phyloP scores from a whole-genome alignment of 2,888 invertebrate species.

The Cephonodes hylas region DNA sequence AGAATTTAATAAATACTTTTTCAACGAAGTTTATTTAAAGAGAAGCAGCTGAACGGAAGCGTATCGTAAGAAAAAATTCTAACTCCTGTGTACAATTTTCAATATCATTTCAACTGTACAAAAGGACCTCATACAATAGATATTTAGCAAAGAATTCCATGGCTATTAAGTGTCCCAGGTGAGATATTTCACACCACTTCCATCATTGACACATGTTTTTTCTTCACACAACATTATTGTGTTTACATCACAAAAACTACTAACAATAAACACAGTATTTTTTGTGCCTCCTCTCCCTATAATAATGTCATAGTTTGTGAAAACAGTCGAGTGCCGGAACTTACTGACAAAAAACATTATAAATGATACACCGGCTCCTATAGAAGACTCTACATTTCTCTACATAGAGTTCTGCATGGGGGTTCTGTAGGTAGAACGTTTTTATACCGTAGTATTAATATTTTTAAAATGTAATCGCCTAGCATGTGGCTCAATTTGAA shows the following conservation, averaged over 20 bases:
- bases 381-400: not conserved
- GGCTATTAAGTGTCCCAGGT: not conserved
- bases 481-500: not conserved
- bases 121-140: not conserved
- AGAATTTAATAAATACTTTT: too few relatives aligned
- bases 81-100: not conserved
- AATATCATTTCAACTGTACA: not conserved
- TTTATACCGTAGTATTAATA: not conserved
- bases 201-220: not conserved
- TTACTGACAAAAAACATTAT: slow-evolving; percentile 56
- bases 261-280: slow-evolving; percentile 40
- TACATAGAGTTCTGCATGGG: not conserved
- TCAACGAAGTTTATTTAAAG: not conserved
- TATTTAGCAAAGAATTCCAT: not conserved
- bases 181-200: not conserved
- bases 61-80: not conserved
- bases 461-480: not conserved
- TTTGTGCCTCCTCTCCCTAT: slow-evolving; percentile 45
- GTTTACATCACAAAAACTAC: slow-evolving; percentile 8
- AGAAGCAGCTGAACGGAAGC: not conserved
- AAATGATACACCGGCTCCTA: slow-evolving; percentile 34
- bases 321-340: slow-evolving; percentile 67
- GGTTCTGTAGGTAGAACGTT: not conserved
- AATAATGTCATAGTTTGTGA: slow-evolving; percentile 58
- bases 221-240: too few relatives aligned